Conservation (phyloP, 2,113 vertebrate species). For the Apus apus region DNA sequence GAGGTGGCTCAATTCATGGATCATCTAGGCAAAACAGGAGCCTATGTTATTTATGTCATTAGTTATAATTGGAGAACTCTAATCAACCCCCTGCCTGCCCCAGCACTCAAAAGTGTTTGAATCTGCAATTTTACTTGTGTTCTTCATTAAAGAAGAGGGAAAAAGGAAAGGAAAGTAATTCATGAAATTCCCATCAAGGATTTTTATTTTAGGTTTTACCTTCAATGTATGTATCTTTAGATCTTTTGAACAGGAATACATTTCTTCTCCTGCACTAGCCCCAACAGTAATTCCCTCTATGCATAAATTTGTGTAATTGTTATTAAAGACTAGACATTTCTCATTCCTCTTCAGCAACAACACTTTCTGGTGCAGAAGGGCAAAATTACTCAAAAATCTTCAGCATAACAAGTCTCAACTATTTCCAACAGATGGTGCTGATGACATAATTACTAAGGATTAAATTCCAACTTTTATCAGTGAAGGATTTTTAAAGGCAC, state of each 20-base stretch:
- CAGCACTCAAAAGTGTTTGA: conserved; percentile 47
- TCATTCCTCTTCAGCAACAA: background rate
- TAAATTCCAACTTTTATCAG: conserved; percentile 55
- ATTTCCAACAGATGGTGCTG: conserved; percentile 62
- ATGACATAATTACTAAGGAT: conserved; percentile 66
- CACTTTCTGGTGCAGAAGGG: conserved; percentile 44
- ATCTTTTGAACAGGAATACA: background rate
- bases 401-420: conserved; percentile 53
- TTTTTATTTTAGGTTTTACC: conserved; percentile 16
- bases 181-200: conserved; percentile 35
- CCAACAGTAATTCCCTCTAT: background rate
- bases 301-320: background rate
- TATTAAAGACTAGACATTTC: background rate
- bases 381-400: conserved; percentile 69
- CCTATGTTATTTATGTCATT: conserved; percentile 64
- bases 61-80: conserved; percentile 65
- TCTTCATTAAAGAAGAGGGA: conserved; percentile 35
- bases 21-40: conserved; percentile 41
- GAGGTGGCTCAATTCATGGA: background rate
- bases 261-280: background rate
- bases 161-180: conserved; percentile 47
- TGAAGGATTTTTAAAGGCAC: conserved; percentile 49
- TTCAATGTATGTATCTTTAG: background rate
- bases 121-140: conserved; percentile 52
- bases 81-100: conserved; percentile 68